Base-by-base conservation (phyloP, 35 echinoderm and acorn worm species). In the Amphiura filiformis region DNA sequence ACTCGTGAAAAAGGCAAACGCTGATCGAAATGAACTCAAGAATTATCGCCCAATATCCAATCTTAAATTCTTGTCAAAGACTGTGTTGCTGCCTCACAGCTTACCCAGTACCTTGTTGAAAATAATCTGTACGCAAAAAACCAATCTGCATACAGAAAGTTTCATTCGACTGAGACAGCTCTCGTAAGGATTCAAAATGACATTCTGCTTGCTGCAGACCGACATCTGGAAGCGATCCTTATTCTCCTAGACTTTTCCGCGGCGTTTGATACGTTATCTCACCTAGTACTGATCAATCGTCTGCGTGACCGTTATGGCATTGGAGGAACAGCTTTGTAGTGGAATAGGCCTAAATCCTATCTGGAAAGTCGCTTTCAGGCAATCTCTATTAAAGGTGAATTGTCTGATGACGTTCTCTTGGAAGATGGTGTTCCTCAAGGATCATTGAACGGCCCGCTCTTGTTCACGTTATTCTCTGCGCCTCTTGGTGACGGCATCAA, bases 201-300 rank as follows among this genome's bases (percentile, higher is more conserved):
- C 36, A 87, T 82, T 65, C 32, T 87, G 33, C 75, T 34, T 81
- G 88, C 92, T 44, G 9, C 90, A 9, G 83, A 94, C 75, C 41
- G 57, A 80, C 75, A 61, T 32, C 41, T 84, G 7, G 78, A 78
- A 77, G 85, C 78, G 65, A 56, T 91, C 5, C 85, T 95, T 32
- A 57, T 95, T 17, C 76, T 79, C 15, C 30, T 94, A 1, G 83
- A 90, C 39, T 49, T 94, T 28, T 90, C 92, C n/a, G 87, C 83
- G 41, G 87, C 87, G 32, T 94, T 94, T 89, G 91, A 93, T 40
- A 93, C 91, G 0, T 76, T 93, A 13, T 56, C 83, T 32, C 87
- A 82, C n/a, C 35, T 32, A 9, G 82, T 89, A 26, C 39, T 89
- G 28, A 35, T 86, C 13, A 39, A n/a, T 39, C 61, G 56, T 39